Evolutionary conservation across 2,888 invertebrate species (phyloP), one percentile per base, ranked within the genome.

Genomic region (Diploptera punctata): DNA sequence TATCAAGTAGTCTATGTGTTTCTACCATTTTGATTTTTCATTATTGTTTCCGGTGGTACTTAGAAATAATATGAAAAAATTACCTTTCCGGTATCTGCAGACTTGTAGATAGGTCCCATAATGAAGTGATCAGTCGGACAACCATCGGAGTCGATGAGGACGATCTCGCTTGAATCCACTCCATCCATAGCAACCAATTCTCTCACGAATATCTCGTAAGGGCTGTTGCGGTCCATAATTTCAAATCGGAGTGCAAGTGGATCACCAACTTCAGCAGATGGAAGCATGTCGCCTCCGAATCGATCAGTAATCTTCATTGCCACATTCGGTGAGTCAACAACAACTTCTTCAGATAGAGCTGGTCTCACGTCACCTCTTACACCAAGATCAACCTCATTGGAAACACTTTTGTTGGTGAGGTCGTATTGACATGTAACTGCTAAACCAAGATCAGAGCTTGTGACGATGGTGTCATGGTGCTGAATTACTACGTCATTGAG

Each of bases 111-210:
- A 21, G 95, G 93, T 79, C 95, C 95, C 95, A 97, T 95, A 82
- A 97, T 96, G 83, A 94, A 93, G 81, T 95, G 93, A 83, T 97
- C 96, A 26, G 96, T 96, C 16, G 97, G 97, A 81, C 96, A 97
- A 80, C 97, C 97, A 79, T 92, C 89, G 75, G 94, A 92, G 83
- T 97, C 97, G 82, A 97, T 95, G 73, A 97, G 88, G 72, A 94
- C 92, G 79, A 97, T 96, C 86, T 97, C 96, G 81, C 94, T 94
- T 77, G 93, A 93, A 82, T 96, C 96, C 67, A 94, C 92, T 68
- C 96, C 97, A 81, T 97, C 97, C 93, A 97, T 92, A 70, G 97
- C 97, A 72, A 97, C 95, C 80, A 97, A 87, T 84, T 97, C 96
- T 75, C 96, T 90, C 38, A 97, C 96, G 82, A 97, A 97, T 80